Evolutionary conservation across 2,113 vertebrate genomes (phyloP).

Genomic region (Alexandromys fortis): DNA sequence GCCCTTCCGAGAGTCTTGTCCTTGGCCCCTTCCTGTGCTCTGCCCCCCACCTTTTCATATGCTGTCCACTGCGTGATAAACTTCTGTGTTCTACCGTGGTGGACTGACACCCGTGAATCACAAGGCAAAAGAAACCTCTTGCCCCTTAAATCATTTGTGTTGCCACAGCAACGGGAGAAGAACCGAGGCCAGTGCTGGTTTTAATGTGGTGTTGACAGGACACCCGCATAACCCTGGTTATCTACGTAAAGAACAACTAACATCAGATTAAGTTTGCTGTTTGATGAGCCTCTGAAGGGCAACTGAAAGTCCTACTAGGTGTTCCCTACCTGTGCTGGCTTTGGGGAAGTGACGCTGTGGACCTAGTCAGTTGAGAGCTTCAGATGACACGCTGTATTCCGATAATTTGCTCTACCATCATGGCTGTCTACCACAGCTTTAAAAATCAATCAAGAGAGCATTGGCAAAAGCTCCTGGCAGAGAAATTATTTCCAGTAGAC

Average conservation of each 20-base stretch:
- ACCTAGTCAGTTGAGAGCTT: conserved; percentile 82
- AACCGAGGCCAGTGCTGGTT: neutral
- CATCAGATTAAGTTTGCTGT: conserved; percentile 73
- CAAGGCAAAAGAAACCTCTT: neutral
- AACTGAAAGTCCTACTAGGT: conserved; percentile 77
- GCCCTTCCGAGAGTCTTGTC: neutral
- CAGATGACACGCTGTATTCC: conserved; percentile 83
- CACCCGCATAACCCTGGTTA: conserved; percentile 57
- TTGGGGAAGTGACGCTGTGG: conserved; percentile 81
- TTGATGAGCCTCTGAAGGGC: conserved; percentile 75
- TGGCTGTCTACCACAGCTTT: conserved; percentile 86
- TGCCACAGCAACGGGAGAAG: neutral
- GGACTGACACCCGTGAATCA: neutral
- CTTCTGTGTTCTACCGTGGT: neutral
- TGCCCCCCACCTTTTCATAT: neutral
- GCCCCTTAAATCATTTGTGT: neutral
- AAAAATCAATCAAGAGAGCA: conserved; percentile 86
- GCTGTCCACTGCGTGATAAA: neutral
- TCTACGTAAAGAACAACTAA: conserved; percentile 75
- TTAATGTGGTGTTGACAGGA: neutral
- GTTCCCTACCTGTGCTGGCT: conserved; percentile 71
- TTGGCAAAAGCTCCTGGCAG: conserved; percentile 86
- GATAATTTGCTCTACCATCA: conserved; percentile 84
- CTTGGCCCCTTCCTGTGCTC: neutral
- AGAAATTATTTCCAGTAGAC: conserved; percentile 87